phyloP scores from a whole-genome alignment of 2,113 vertebrate species.

The Gobius niger region DNA sequence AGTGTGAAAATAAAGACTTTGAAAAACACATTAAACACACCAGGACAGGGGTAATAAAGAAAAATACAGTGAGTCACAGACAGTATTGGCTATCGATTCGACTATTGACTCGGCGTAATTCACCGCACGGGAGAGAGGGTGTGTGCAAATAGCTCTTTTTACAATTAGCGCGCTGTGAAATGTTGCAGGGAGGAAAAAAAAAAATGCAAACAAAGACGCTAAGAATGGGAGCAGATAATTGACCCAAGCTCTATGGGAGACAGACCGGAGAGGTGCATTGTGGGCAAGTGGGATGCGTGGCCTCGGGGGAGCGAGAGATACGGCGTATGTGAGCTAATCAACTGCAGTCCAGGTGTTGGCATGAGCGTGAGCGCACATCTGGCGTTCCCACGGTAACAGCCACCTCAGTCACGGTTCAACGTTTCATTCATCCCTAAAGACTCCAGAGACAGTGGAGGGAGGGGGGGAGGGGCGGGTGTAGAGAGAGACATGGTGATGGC shows the following conservation, averaged over 20 bases:
- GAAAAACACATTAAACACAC: background rate
- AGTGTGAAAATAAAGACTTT: background rate
- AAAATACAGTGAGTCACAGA: conserved; percentile 5
- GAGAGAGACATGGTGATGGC: background rate
- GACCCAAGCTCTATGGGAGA: conserved; percentile 53
- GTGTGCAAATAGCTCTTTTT: background rate
- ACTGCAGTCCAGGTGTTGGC: conserved; percentile 67
- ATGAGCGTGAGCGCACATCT: conserved; percentile 48
- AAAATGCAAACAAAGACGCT: conserved; percentile 48
- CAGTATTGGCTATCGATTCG: conserved; percentile 8
- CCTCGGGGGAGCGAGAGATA: conserved; percentile 55
- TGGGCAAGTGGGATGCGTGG: conserved; percentile 72
- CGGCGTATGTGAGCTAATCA: conserved; percentile 63
- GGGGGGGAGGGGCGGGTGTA: background rate
- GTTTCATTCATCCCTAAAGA: conserved; percentile 45
- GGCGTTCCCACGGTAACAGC: conserved; percentile 63
- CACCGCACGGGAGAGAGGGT: background rate
- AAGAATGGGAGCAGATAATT: conserved; percentile 68
- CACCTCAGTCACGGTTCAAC: conserved; percentile 56
- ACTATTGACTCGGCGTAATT: conserved; percentile 2
- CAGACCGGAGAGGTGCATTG: conserved; percentile 57
- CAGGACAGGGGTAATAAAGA: background rate
- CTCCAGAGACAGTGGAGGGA: conserved; percentile 27
- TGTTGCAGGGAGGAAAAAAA: background rate
- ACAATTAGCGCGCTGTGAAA: no score